phyloP scores from a whole-genome alignment of 2,888 invertebrate genomes.

The Andrena hattorfiana region DNA sequence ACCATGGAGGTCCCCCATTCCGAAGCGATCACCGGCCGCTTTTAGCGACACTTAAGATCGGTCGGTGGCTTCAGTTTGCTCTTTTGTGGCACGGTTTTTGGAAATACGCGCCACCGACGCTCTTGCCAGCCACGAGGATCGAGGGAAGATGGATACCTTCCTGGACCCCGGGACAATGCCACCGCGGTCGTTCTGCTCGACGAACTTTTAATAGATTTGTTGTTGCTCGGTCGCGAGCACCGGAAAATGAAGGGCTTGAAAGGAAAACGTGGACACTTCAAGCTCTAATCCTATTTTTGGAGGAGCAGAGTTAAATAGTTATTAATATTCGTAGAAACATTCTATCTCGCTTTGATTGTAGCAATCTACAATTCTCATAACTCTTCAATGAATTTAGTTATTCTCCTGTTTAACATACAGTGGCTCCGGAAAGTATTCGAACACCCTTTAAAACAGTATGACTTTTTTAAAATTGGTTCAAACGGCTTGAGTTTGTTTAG shows the following conservation, averaged over 20 bases:
- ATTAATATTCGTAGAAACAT: neutral
- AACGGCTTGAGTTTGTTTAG: too few species aligned
- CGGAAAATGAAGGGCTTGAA: conserved; percentile 43
- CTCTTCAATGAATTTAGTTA: too few species aligned
- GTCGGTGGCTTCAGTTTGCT: conserved; percentile 73
- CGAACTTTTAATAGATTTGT: conserved; percentile 54
- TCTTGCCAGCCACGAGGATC: conserved; percentile 35
- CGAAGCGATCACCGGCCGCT: conserved; percentile 72
- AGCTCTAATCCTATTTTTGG: neutral
- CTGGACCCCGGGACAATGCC: conserved; percentile 48
- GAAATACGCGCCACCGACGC: conserved; percentile 39
- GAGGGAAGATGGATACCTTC: conserved; percentile 65
- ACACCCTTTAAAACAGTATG: too few species aligned
- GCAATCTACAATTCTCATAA: neutral
- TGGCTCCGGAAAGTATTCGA: too few species aligned
- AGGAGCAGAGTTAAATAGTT: neutral
- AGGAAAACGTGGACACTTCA: conserved; percentile 1
- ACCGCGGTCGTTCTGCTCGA: conserved; percentile 41
- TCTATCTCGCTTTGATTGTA: neutral
- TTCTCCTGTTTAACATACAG: too few species aligned
- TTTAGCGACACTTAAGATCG: conserved; percentile 77
- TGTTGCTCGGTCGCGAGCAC: conserved; percentile 31
- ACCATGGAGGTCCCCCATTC: conserved; percentile 73
- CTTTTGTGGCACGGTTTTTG: conserved; percentile 75
- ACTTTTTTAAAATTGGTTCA: too few species aligned